phyloP scores from a whole-genome alignment of 2,888 invertebrate genomes.

The Sceliomorpha sp. region DNA sequence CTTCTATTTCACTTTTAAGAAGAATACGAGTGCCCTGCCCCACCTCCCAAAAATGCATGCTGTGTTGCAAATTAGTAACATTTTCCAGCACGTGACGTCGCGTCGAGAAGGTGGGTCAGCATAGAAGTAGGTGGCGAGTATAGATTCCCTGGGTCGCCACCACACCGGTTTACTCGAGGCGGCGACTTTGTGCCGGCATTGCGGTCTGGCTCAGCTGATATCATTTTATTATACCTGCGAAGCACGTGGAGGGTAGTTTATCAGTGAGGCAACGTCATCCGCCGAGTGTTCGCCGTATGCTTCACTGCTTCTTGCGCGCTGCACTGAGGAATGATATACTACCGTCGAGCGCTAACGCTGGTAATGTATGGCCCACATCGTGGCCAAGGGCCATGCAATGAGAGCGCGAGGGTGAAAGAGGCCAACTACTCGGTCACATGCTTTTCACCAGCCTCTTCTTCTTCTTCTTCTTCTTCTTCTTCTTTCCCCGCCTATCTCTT shows the following conservation, averaged over 20 bases:
- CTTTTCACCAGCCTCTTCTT: conserved; percentile 65
- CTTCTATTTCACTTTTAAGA: no score
- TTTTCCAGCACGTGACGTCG: no score
- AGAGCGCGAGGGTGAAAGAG: conserved; percentile 65
- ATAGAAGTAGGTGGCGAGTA: no score
- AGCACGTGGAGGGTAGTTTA: conserved; percentile 69
- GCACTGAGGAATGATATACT: conserved; percentile 68
- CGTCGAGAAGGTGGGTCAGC: no score
- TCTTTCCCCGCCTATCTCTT: no score
- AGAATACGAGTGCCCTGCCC: no score
- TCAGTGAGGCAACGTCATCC: conserved; percentile 60
- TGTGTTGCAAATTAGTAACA: no score
- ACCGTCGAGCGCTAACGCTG: conserved; percentile 66
- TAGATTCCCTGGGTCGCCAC: no score
- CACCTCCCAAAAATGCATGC: no score
- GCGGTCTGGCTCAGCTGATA: conserved; percentile 71
- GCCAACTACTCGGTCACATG: conserved; percentile 67
- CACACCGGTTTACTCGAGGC: conserved; percentile 49
- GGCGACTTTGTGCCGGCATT: conserved; percentile 72
- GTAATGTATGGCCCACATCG: conserved; percentile 69
- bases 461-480: conserved; percentile 44
- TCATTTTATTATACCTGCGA: conserved; percentile 75
- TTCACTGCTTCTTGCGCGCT: conserved; percentile 24
- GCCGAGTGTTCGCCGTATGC: conserved; percentile 31
- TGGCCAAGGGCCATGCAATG: conserved; percentile 59